Base-by-base conservation (phyloP, 2,113 vertebrate species). In the Eclectus roratus region DNA sequence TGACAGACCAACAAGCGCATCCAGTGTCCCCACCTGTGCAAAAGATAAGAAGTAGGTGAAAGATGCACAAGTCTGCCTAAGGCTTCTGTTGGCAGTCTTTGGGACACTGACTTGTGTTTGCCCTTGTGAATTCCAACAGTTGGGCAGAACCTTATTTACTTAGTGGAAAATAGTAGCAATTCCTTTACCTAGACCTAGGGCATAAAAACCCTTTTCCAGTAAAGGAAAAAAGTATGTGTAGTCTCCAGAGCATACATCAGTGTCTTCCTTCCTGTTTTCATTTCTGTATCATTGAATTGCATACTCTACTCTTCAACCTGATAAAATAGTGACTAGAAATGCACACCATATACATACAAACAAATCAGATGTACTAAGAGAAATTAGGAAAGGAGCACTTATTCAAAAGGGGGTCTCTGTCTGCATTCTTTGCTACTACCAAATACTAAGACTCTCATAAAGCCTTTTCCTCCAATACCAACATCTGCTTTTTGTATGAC, bases 1-100 rank as follows among this genome's bases (percentile, higher is more conserved):
- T 53, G 99, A 99, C 86, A 99, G 98, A 80, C 98, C 97, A 82
- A 99, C 98, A 49, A 99, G 98, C 83, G 98, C 98, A 97, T 99
- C 99, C 98, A 99, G 97, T 73, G 99, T 99, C 89, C 99, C 99
- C 97, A 99, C 99, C 98, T 98, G 95, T 25, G 85, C 69, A 96
- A 95, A 94, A 96, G 69, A 97, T 13, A 20, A 90, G 28, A 94
- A 94, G 60, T 72, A 93, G 35, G 53, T 96, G 74, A 97, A 94
- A 95, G 65, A 76, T 27, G 78, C 60, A 31, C 11, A 47, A 23
- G 35, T 41, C 35, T 74, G 35, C 31, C 41, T 77, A 65, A 83
- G 55, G 27, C 49, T 93, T 79, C 43, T 73, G 47, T 69, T 88
- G 49, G 55, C 53, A 93, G 33, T 17, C 37, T 87, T 76, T 46